Base-by-base conservation (phyloP, 2,888 invertebrate species). In the Chydorus sphaericus region DNA sequence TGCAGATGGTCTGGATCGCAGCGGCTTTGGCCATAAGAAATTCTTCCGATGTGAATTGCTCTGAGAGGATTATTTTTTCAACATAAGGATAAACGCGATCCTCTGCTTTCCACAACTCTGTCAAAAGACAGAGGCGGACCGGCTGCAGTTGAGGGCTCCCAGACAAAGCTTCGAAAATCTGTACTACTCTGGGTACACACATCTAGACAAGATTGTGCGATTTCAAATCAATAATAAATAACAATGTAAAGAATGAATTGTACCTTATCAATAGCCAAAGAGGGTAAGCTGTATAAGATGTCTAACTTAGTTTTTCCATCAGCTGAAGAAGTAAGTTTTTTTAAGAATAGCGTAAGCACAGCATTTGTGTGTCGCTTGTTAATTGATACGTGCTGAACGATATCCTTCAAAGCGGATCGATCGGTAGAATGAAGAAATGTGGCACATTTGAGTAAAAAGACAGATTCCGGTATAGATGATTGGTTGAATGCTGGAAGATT, bases 51-150 rank as follows among this genome's bases (percentile, higher is more conserved):
- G 30, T 16, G 18, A 36, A 36, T 23, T 44, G 44, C 10, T 44
- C 44, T 6, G 44, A 6, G 28, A 2, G 23, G 11, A 52, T 11
- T 16, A 26, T n/a, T 36, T 52, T 52, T 26, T 52, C 52, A 33
- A 52, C 16, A 26, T 36, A 52, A 7, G 36, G 36, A 20, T 52
- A 52, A 3, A 36, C 36, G 11, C 52, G 52, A 20, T 52, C 52
- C 52, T 52, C 52, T 11, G 36, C 11, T 26, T 33, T 31, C 52
- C 52, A 52, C 52, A 52, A 23, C 6, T 52, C 36, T 8, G 52
- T 30, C 10, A 52, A 37, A 4, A 52, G 26, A 11, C 36, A 8
- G n/a, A 37, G 33, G 33, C 36, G 16, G 23, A 52, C 23, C 30
- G 52, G 52, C n/a, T 20, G 16, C 6, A 52, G 37, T 8, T 36